phyloP scores from a whole-genome alignment of 1,140 invertebrate species.

The Neelides sp. region DNA sequence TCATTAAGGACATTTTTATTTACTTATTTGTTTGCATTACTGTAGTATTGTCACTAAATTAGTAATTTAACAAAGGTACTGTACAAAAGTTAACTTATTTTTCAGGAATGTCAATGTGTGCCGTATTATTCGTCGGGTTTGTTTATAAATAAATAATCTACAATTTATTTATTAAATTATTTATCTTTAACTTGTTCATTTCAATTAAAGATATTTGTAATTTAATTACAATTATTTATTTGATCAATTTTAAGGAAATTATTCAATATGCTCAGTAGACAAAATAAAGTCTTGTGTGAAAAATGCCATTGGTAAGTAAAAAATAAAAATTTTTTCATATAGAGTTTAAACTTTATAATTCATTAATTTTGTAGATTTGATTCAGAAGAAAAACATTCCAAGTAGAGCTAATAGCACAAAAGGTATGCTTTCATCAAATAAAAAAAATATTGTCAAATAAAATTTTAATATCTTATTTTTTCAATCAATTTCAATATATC shows the following conservation, averaged over 20 bases:
- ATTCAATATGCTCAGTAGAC: constrained; percentile 14
- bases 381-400: constrained; percentile 10
- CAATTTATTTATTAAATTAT: neutral
- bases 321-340: neutral
- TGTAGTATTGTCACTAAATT: no score
- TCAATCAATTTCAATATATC: no score
- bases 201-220: neutral
- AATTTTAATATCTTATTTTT: no score
- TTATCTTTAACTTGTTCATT: no score
- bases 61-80: no score
- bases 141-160: neutral
- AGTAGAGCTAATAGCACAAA: neutral
- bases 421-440: no score
- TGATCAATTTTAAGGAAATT: constrained; percentile 14
- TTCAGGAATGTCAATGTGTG: constrained; percentile 16
- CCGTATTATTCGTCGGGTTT: constrained; percentile 24
- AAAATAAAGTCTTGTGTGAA: constrained; percentile 20
- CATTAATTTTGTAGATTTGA: constrained; percentile 3
- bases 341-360: neutral
- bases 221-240: neutral
- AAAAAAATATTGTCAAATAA: no score
- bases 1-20: no score
- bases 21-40: no score
- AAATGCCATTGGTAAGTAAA: constrained; percentile 19
- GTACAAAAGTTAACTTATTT: constrained; percentile 25